Evolutionary conservation across 2,113 vertebrate species (phyloP).

Genomic region (Benitochromis conjunctus): DNA sequence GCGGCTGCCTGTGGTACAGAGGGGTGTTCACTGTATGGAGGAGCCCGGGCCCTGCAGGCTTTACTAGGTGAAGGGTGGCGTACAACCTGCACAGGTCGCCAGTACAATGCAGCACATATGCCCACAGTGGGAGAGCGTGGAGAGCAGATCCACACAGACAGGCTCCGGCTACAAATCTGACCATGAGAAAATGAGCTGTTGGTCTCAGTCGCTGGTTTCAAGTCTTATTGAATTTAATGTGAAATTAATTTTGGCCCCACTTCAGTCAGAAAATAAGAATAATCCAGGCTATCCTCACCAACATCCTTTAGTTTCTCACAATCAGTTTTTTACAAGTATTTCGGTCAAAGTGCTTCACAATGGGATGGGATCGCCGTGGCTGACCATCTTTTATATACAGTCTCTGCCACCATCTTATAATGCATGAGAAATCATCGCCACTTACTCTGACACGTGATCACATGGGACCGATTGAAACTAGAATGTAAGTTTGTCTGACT

Average conservation of each 20-base stretch:
- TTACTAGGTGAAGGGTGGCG: background rate
- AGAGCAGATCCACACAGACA: background rate
- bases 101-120: background rate
- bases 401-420: rapidly evolving
- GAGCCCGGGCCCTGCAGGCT: background rate
- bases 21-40: background rate
- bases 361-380: background rate
- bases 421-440: background rate
- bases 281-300: background rate
- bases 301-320: background rate
- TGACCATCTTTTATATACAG: background rate
- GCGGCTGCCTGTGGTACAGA: background rate
- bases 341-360: background rate
- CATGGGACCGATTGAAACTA: background rate
- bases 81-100: background rate
- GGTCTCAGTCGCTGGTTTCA: background rate
- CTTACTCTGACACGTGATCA: background rate
- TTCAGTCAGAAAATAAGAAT: background rate
- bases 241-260: background rate
- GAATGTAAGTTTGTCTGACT: background rate
- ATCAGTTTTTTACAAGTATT: background rate
- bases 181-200: background rate
- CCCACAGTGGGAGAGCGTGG: background rate
- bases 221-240: rapidly evolving
- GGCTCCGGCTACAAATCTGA: background rate